Evolutionary conservation across 1,140 invertebrate genomes (phyloP), one percentile per base, ranked within the genome.

Genomic region (Magallana gigas): DNA sequence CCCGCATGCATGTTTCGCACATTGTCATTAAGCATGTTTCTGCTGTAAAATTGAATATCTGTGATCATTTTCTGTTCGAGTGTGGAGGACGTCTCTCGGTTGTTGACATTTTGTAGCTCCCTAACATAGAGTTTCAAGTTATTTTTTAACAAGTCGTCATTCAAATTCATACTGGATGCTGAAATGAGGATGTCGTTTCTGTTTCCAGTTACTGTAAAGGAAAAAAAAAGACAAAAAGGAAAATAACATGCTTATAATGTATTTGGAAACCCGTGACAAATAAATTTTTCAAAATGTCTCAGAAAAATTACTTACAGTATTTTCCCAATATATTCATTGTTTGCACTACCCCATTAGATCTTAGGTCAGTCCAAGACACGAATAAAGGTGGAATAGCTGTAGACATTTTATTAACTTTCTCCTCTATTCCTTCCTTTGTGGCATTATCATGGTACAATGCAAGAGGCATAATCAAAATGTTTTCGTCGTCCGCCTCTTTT

Each of bases 391-490:
- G 68, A 12, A 76, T 76, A 7, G 23, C 68, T 76, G 68, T 76
- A 36, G 23, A 6, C 68, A 76, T 76, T 3, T 11, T 36, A 23
- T 76, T 23, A 0, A 76, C 68, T 76, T 76, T 76, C 23, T 76
- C 23, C 11, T 29, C 36, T 2, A 76, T 8, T 36, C 68, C 68
- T 11, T 76, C 68, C 5, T 12, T 9, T 1, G 68, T 48, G 36
- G 29, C 68, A 36, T 76, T 76, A 29, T 18, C 68, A 36, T 76
- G 18, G 36, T 76, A 76, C 68, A 76, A 29, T 8, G 36, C 81
- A 57, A 83, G 81, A n/a, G 81, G 81, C 48, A 83, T 57, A n/a
- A 83, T 58, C 16, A 83, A 57, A 83, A 83, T 57, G 16, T 83
- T 58, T 4, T 83, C 16, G 9, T 57, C 8, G 7, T 57, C 8